phyloP scores from a whole-genome alignment of 1,140 invertebrate species.

The Phymorhynchus buccinoides region DNA sequence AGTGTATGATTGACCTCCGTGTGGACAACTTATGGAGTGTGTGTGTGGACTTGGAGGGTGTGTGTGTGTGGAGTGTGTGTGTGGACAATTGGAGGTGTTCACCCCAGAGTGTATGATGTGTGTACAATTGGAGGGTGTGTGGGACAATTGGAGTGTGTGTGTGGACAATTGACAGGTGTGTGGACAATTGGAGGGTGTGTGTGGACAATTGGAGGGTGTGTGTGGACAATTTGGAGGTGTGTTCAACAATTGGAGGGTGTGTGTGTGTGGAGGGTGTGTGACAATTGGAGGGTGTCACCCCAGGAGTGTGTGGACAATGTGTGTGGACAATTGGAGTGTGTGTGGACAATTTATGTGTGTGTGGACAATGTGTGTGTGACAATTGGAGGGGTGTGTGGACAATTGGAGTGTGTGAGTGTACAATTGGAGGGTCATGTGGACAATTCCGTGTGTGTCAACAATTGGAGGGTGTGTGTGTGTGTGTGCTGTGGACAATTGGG shows the following conservation, averaged over 20 bases:
- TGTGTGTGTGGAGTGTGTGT: slow-evolving; percentile 18
- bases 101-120: background rate
- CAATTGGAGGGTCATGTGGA: too few species aligned
- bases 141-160: background rate
- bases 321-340: background rate
- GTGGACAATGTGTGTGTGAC: background rate
- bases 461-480: too few species aligned
- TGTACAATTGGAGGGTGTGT: background rate
- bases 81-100: background rate
- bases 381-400: too few species aligned
- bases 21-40: background rate
- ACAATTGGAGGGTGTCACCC: background rate
- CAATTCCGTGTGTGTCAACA: too few species aligned
- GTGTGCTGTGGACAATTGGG: too few species aligned
- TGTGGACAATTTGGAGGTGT: background rate
- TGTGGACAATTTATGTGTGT: background rate
- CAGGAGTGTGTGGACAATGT: too few species aligned
- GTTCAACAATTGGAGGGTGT: background rate
- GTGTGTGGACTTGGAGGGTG: background rate
- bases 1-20: background rate
- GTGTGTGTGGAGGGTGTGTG: slow-evolving; percentile 23
- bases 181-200: background rate
- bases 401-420: too few species aligned
- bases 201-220: too few species aligned
- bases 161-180: too few species aligned